Evolutionary conservation across 2,113 vertebrate genomes (phyloP).

Genomic region (Eulemur macaco): DNA sequence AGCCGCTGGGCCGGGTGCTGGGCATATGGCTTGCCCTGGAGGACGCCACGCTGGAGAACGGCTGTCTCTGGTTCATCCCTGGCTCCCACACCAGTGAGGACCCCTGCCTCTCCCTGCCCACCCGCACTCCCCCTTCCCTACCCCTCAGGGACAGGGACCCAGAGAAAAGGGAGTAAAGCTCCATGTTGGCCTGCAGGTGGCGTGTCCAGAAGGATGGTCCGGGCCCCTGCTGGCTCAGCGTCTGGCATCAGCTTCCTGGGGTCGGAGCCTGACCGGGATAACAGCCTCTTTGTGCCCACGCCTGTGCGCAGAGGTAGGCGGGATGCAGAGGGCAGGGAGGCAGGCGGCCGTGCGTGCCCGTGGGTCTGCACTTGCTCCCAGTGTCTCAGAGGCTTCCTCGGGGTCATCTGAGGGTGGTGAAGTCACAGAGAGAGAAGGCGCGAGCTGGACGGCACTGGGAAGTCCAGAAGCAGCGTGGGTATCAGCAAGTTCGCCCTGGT

Average conservation of each 20-base stretch:
- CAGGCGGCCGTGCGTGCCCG: neutral
- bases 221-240: slow-evolving; percentile 83
- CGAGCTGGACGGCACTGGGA: neutral
- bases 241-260: slow-evolving; percentile 89
- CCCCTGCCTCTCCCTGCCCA: neutral
- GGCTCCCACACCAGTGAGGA: slow-evolving; percentile 93
- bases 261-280: slow-evolving; percentile 83
- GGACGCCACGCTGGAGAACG: slow-evolving; percentile 90
- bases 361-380: neutral
- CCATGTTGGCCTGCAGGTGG: slow-evolving; percentile 83
- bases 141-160: neutral
- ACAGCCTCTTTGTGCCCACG: slow-evolving; percentile 86
- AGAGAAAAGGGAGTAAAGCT: neutral
- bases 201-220: slow-evolving; percentile 91
- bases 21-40: slow-evolving; percentile 96
- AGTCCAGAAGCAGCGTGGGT: fast-evolving
- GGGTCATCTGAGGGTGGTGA: neutral
- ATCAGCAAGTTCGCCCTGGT: neutral
- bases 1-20: slow-evolving; percentile 92
- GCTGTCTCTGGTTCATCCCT: slow-evolving; percentile 97
- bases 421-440: neutral
- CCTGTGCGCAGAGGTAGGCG: slow-evolving; percentile 91
- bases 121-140: fast-evolving
- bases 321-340: neutral
- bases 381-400: neutral